These are phyloP conservation scores for Stictonetta naevosa DNA, from an alignment of 2,113 vertebrate genomes.

Conservation along the genomic window DNA sequence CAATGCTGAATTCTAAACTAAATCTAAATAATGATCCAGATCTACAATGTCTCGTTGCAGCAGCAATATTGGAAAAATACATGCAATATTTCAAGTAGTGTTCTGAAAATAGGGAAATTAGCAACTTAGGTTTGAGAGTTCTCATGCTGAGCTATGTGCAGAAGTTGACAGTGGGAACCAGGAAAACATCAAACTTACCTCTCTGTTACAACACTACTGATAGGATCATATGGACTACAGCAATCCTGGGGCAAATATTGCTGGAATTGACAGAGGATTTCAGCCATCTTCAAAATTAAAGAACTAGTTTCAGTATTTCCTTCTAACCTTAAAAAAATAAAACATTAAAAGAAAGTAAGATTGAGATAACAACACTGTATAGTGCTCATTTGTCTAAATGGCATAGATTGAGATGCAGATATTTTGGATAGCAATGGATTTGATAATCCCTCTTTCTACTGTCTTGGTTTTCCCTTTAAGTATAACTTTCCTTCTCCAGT, in stretches of 20 bases:
- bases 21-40: background rate
- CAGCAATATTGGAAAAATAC: background rate
- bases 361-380: background rate
- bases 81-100: background rate
- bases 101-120: background rate
- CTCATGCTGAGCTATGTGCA: background rate
- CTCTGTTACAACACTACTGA: slow-evolving; percentile 3
- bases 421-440: background rate
- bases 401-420: background rate
- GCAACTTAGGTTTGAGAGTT: background rate
- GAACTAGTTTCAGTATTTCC: background rate
- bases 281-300: slow-evolving; percentile 12
- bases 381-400: background rate
- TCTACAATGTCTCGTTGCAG: background rate
- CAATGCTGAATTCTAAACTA: background rate
- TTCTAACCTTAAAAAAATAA: slow-evolving; percentile 64
- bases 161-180: background rate
- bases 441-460: background rate
- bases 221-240: background rate
- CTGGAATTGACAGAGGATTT: slow-evolving; percentile 42
- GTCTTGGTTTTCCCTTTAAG: background rate
- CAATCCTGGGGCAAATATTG: background rate
- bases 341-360: background rate
- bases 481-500: background rate
- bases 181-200: slow-evolving; percentile 53